A percentile compares a stretch with the other conserved stretches of the same genome.
Evolutionary conservation across 2,113 vertebrate species (phyloP).

Genomic region (Oreochromis niloticus): DNA sequence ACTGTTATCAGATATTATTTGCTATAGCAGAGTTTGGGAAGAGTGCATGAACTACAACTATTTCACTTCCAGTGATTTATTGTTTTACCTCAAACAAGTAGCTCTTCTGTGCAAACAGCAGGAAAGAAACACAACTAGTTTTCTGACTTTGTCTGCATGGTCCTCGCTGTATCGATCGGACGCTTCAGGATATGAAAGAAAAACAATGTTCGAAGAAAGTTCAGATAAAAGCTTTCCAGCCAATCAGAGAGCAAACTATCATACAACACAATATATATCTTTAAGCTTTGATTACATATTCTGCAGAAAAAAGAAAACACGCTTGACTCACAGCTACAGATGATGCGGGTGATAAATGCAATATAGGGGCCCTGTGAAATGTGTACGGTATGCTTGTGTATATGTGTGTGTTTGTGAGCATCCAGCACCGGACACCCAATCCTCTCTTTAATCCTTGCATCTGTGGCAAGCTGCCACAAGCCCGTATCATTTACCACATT

Average conservation of each 20-base stretch:
- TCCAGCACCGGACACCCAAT: neutral
- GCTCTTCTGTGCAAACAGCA: constrained; percentile 6
- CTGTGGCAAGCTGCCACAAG: constrained; percentile 42
- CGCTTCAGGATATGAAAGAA: neutral
- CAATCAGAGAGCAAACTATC: neutral
- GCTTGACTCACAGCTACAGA: constrained; percentile 21
- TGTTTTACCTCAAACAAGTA: neutral
- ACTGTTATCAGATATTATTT: neutral
- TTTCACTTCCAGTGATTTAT: constrained; percentile 9
- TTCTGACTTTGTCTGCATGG: neutral
- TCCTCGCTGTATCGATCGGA: constrained; percentile 6
- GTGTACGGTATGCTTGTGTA: neutral
- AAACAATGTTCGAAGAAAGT: neutral
- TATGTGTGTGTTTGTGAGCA: neutral
- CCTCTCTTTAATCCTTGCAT: constrained; percentile 38
- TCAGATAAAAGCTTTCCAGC: neutral
- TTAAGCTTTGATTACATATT: neutral
- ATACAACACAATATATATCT: neutral
- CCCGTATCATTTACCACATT: constrained; percentile 31
- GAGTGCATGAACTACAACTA: neutral
- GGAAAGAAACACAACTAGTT: constrained; percentile 15
- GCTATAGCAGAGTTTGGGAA: neutral
- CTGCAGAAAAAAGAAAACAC: neutral
- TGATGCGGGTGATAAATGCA: constrained; percentile 7
- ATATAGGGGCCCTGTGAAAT: neutral